These are phyloP conservation scores for Leiothrix lutea DNA, from an alignment of 2,113 vertebrate genomes.

Conservation along the genomic window DNA sequence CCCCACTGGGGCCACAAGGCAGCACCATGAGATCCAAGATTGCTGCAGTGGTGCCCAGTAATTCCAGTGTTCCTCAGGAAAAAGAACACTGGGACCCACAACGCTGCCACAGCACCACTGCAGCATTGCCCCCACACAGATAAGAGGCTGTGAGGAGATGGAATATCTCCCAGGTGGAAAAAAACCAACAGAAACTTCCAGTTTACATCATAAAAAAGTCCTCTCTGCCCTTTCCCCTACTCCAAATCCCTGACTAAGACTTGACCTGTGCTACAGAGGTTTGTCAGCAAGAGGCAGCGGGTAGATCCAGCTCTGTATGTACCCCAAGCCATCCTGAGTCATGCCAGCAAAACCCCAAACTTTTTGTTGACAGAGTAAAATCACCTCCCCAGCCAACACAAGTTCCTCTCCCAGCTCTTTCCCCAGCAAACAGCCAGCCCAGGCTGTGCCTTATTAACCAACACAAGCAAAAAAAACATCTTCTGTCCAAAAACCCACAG, in stretches of 20 bases:
- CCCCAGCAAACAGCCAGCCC: neutral
- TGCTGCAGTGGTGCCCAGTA: neutral
- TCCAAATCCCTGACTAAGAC: neutral
- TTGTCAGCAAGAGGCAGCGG: neutral
- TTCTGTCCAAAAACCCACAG: neutral
- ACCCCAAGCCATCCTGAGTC: neutral
- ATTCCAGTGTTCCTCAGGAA: neutral
- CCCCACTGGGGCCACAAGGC: neutral
- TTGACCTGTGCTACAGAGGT: neutral
- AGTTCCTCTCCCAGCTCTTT: neutral
- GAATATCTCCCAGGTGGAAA: neutral
- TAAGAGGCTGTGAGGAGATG: neutral
- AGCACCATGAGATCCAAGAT: accelerated
- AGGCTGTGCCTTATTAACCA: neutral
- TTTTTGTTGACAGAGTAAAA: neutral
- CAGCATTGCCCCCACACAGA: neutral
- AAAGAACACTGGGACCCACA: neutral
- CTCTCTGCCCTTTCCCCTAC: neutral
- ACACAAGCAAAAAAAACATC: neutral
- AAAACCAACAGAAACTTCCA: neutral
- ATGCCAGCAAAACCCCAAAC: constrained; percentile 4
- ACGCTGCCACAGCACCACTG: neutral
- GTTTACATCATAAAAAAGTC: neutral
- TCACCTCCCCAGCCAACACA: neutral
- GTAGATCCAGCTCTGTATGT: neutral